phyloP scores from a whole-genome alignment of 2,797 vertebrate genomes.

The Oreonectes daqikongensis region DNA sequence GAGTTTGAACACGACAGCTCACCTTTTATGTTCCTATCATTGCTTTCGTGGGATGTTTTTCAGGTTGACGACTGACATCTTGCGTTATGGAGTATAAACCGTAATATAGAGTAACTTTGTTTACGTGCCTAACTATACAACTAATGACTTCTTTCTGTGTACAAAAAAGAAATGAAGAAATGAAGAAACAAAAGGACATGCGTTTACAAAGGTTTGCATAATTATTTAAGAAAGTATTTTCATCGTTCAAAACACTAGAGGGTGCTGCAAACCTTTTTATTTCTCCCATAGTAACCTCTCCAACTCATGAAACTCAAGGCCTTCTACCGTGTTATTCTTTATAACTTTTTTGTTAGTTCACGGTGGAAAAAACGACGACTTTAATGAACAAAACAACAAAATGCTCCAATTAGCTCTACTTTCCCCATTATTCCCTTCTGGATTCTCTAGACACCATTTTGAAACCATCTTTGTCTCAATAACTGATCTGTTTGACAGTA shows the following conservation, averaged over 20 bases:
- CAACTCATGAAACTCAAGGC: not conserved
- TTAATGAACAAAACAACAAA: not conserved
- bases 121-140: too few relatives aligned
- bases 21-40: conserved; percentile 8
- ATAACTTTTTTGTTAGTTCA: not conserved
- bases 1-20: conserved; percentile 37
- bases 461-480: not conserved
- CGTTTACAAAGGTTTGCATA: not conserved
- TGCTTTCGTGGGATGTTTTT: not conserved
- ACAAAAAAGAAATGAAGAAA: too few relatives aligned
- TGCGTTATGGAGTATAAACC: conserved; percentile 40
- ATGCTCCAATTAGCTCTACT: too few relatives aligned
- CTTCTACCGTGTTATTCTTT: not conserved
- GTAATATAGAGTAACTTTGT: too few relatives aligned
- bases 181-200: too few relatives aligned
- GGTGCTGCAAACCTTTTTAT: conserved; percentile 26
- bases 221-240: not conserved
- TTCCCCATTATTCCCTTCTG: not conserved
- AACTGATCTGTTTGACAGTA: conserved; percentile 1
- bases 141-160: too few relatives aligned
- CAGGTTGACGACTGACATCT: conserved; percentile 42
- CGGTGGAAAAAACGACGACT: not conserved
- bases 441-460: not conserved
- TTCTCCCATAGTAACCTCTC: not conserved
- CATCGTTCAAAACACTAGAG: conserved; percentile 48